Conservation (phyloP, 2,888 invertebrate species). For the Noctua janthina region DNA sequence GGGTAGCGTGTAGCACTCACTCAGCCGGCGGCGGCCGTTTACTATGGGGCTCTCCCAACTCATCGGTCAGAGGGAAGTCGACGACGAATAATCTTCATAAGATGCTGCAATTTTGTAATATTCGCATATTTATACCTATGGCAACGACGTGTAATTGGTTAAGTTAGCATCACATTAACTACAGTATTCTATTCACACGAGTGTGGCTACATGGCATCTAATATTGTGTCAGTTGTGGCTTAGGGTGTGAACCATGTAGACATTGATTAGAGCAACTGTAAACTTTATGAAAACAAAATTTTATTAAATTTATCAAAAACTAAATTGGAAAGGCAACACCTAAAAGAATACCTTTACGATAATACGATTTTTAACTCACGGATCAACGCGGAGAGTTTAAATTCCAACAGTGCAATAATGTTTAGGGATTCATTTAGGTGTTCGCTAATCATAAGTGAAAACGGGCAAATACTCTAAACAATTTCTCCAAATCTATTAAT, state of each 20-base stretch:
- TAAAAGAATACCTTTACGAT: background rate
- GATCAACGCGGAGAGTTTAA: background rate
- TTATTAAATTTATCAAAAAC: background rate
- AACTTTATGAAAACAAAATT: background rate
- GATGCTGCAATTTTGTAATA: constrained; percentile 92
- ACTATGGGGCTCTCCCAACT: constrained; percentile 87
- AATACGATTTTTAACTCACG: background rate
- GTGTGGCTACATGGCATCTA: constrained; percentile 37
- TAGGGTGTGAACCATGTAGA: constrained; percentile 28
- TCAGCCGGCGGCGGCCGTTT: constrained; percentile 85
- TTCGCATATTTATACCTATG: constrained; percentile 90
- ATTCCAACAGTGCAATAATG: background rate
- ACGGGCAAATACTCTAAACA: constrained; percentile 38
- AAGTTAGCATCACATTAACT: constrained; percentile 75
- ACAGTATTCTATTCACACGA: constrained; percentile 46
- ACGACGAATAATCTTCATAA: constrained; percentile 93
- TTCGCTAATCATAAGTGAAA: background rate
- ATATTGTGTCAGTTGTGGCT: constrained; percentile 21
- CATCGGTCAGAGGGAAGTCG: constrained; percentile 92
- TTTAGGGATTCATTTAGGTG: constrained; percentile 2
- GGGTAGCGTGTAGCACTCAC: constrained; percentile 87
- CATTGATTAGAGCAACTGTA: constrained; percentile 39
- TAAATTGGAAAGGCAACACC: background rate
- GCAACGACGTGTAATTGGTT: constrained; percentile 87
- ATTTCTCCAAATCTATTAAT: constrained; percentile 32